phyloP scores from a whole-genome alignment of 2,797 vertebrate species.

The Acipenser ruthenus region DNA sequence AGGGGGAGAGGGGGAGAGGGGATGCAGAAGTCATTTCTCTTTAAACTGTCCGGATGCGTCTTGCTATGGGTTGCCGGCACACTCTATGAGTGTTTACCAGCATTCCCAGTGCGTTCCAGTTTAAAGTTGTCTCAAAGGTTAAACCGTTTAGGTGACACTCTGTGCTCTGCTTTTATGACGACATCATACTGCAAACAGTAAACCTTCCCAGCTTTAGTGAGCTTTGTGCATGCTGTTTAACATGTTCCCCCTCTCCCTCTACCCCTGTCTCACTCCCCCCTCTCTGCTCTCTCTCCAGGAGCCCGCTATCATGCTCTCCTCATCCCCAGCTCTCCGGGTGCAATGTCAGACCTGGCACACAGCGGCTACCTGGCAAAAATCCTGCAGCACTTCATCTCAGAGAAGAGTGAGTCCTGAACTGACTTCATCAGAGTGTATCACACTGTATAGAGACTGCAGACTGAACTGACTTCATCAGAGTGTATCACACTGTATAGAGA shows the following conservation, averaged over 20 bases:
- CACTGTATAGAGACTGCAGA: too few species aligned
- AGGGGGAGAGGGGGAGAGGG: background rate
- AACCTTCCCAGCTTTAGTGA: too few species aligned
- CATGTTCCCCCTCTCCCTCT: background rate
- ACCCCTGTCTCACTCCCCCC: too few species aligned
- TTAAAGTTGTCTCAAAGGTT: too few species aligned
- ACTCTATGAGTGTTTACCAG: background rate
- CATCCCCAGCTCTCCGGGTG: slow-evolving; percentile 88
- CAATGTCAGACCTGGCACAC: slow-evolving; percentile 80
- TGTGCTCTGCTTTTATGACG: too few species aligned
- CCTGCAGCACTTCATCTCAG: slow-evolving; percentile 80
- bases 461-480: too few species aligned
- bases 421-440: too few species aligned
- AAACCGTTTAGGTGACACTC: too few species aligned
- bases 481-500: too few species aligned
- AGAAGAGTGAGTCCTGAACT: slow-evolving; percentile 68
- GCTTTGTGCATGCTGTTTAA: background rate
- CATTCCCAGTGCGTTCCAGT: too few species aligned
- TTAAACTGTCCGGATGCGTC: background rate
- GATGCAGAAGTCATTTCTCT: too few species aligned
- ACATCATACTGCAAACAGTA: too few species aligned
- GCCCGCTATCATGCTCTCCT: slow-evolving; percentile 84
- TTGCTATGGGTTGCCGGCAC: background rate
- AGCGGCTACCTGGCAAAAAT: slow-evolving; percentile 91
- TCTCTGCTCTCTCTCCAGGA: slow-evolving; percentile 48